Base-by-base conservation (phyloP, 2,888 invertebrate species). In the Leptopilina syphax region DNA sequence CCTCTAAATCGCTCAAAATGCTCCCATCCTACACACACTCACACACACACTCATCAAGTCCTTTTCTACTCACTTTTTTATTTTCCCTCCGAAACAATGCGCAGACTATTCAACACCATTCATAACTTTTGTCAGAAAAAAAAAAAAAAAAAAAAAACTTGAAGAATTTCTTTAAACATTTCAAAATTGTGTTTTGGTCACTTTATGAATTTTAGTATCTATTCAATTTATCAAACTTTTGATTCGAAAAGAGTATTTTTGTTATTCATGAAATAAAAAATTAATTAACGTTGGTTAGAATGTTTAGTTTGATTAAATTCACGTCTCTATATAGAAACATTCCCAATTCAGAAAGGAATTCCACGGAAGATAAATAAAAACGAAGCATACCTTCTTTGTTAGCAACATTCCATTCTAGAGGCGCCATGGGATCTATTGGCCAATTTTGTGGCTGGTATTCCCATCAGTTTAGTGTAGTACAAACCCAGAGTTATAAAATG, bases 1-100 rank as follows among this genome's bases (percentile, higher is more conserved):
- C 87, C 84, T 82, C 85, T 85, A 87, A 88, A 88, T 88, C 87
- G 87, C 86, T 88, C 87, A 86, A 88, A 44, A 83, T 84, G 82
- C 77, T 78, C 84, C 83, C 84, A 83, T 81, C 81, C 77, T 18
- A 76, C 77, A 79, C 78, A 79, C 81, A 82, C 82, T 79, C 81
- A 80, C 79, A 78, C 76, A 79, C 79, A 50, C 76, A 77, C 81
- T 80, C 80, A 63, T 80, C 65, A 78, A 65, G 79, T 83, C 77
- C 50, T 68, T 73, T 76, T 73, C 77, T 47, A 3, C 82, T 82
- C 82, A 76, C 44, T 1, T 44, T 44, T 44, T 83, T 18, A 18
- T 83, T 82, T 79, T 80, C 78, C 27, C 83, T 54, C 79, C 85
- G 87, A 86, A 88, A 89, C 89, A 89, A 89, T 89, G 12, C 44